Evolutionary conservation across 2,797 vertebrate species (phyloP), one percentile per base, ranked within the genome.

Genomic region (Protonibea diacanthus): DNA sequence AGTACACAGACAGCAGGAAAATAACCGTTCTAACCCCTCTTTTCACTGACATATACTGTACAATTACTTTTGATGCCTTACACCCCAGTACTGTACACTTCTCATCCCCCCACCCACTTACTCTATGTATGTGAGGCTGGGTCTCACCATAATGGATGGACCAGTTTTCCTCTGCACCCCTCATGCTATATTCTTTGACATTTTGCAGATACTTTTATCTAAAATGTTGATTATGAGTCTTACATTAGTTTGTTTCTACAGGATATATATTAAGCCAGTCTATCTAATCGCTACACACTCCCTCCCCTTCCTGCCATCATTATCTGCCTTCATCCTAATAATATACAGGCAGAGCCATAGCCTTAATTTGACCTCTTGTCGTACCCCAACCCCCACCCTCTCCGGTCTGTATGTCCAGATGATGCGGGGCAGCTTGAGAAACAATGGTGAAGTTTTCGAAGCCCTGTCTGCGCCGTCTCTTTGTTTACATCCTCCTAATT

Each of bases 301-400:
- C 23, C 49, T 9, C 44, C 45, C 5, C 11, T 17, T 51, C 66
- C n/a, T 42, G 1, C 25, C 45, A 55, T 75, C 49, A 83, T 87
- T 78, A 80, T 83, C 74, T 81, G 49, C 44, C 71, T 38, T 56
- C 25, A 25, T 80, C 53, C 23, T 51, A 60, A 84, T 86, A 73
- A 88, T 81, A 74, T 78, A 85, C 76, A 89, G 86, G 76, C 63
- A 55, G 48, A 65, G 86, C 51, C 62, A 60, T 78, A 61, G 77
- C 91, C 89, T 84, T 64, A 40, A 88, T 89, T 73, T 90, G 86
- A 91, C 87, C 92, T 7, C 63, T 67, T 25, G 20, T 57, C 18
- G 6, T n/a, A 18, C 27, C 83, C 75, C 74, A 33, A 12, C 76
- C 83, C 78, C 81, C 61, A 3, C 74, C 58, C 40, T 73, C 33